Base-by-base conservation (phyloP, 2,888 invertebrate genomes). In the Terebella lapidaria region DNA sequence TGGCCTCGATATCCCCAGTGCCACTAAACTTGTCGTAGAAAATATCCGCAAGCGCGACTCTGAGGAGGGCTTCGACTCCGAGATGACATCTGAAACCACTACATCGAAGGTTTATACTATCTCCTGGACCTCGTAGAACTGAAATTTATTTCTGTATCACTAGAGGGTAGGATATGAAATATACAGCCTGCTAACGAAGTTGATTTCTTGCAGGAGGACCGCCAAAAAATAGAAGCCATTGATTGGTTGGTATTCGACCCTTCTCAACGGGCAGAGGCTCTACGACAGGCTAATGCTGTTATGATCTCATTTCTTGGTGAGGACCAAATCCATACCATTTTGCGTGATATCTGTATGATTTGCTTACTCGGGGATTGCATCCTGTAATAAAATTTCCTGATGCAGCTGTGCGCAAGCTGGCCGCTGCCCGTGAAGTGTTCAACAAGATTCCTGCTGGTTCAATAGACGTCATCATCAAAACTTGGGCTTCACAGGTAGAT, bases 281-380 rank as follows among this genome's bases (percentile, higher is more conserved):
- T 95, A 25, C 87, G 88, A 84, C 88, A 94, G 75, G 87, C 90
- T n/a, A 94, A 94, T 84, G 88, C 91, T 20, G 85, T 95, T 76
- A 89, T 94, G 72, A 87, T 93, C 62, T 87, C 86, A 60, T 94
- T 94, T 78, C 83, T 95, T 63, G 76, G 81, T 79, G n/a, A n/a
- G n/a, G n/a, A n/a, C n/a, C n/a, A n/a, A n/a, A n/a, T n/a, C n/a
- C n/a, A 70, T 26, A 51, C 47, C 1, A 28, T 59, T 51, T 15
- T 22, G 4, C 35, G 20, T 22, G 35, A 24, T 20, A 28, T 53
- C 27, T 28, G 22, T 22, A 28, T 24, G 42, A 18, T 35, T 10
- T 35, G 42, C 18, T 35, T 35, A 35, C 18, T 35, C 20, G 10
- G 18, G 15, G 15, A 49, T 49, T 5, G 20, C 22, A 22, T 49